phyloP scores from a whole-genome alignment of 2,113 vertebrate genomes.

The Hippocampus comes region DNA sequence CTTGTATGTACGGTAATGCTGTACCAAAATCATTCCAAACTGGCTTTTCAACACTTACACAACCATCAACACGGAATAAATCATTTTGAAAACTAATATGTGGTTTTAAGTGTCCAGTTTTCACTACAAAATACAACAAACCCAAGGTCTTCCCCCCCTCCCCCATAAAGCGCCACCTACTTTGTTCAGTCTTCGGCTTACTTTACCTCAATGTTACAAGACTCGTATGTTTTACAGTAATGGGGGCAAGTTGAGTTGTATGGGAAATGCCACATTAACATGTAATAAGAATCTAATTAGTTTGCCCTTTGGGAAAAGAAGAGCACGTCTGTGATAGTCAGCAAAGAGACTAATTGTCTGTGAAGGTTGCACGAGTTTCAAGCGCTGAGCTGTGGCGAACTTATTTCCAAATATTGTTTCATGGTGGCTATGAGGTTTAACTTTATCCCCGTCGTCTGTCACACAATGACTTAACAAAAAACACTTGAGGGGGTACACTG shows the following conservation, averaged over 20 bases:
- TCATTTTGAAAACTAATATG: too few relatives aligned
- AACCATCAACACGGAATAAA: too few relatives aligned
- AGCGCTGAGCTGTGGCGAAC: constrained; percentile 3
- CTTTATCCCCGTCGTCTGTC: not conserved
- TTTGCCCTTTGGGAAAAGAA: constrained; percentile 56
- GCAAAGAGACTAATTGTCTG: constrained; percentile 47
- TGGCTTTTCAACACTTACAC: too few relatives aligned
- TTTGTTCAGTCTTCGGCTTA: constrained; percentile 20
- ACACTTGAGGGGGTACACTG: too few relatives aligned
- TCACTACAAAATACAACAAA: too few relatives aligned
- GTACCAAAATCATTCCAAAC: too few relatives aligned
- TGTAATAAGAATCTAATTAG: constrained; percentile 68
- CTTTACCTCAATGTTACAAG: constrained; percentile 53
- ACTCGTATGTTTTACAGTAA: constrained; percentile 42
- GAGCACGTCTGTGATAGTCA: constrained; percentile 40
- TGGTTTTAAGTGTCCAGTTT: too few relatives aligned
- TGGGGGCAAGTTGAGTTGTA: constrained; percentile 54
- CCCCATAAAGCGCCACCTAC: too few relatives aligned
- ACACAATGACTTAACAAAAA: too few relatives aligned
- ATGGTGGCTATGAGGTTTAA: not conserved
- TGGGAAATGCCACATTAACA: constrained; percentile 73
- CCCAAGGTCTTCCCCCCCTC: too few relatives aligned
- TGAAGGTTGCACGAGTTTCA: constrained; percentile 32
- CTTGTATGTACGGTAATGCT: too few relatives aligned
- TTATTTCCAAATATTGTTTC: constrained; percentile 20